Percentiles rank a stretch among this genome's conserved stretches.
These are phyloP conservation scores for Rachycentron canadum DNA, from an alignment of 2,797 vertebrate genomes.

Conservation along the genomic window DNA sequence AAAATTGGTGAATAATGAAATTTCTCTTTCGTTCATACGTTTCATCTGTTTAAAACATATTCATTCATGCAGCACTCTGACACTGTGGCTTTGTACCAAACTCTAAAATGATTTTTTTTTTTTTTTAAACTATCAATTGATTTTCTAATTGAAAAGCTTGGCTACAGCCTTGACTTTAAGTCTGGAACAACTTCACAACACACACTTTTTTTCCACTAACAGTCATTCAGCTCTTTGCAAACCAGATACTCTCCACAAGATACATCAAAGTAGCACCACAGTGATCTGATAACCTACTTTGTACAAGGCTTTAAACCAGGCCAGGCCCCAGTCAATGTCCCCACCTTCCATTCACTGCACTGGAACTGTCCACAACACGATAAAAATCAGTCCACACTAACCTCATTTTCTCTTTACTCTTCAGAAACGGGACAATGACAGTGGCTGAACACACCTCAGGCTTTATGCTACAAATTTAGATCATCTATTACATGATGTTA, in stretches of 20 bases:
- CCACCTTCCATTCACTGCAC: neutral
- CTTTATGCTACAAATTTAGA: neutral
- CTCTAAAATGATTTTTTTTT: too few relatives aligned
- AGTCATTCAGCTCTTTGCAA: neutral
- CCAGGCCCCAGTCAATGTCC: neutral
- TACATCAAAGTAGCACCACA: neutral
- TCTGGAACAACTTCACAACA: neutral
- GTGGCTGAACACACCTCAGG: neutral
- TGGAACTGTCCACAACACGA: neutral
- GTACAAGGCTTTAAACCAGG: slow-evolving; percentile 8
- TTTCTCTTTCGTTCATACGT: neutral
- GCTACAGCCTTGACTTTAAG: neutral
- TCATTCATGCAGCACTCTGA: neutral
- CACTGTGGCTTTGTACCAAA: neutral
- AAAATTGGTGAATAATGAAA: neutral
- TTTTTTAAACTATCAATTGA: neutral
- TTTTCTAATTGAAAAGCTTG: neutral
- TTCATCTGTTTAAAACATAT: neutral
- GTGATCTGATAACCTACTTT: slow-evolving; percentile 26
- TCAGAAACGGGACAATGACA: neutral
- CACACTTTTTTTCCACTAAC: neutral
- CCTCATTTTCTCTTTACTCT: neutral
- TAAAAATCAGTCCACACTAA: neutral
- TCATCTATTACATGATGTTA: neutral
- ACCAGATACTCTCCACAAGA: slow-evolving; percentile 9